Percentiles rank a stretch among this genome's conserved stretches.
Evolutionary conservation across 1,140 invertebrate species (phyloP).

Genomic region (Drosophila funebris): DNA sequence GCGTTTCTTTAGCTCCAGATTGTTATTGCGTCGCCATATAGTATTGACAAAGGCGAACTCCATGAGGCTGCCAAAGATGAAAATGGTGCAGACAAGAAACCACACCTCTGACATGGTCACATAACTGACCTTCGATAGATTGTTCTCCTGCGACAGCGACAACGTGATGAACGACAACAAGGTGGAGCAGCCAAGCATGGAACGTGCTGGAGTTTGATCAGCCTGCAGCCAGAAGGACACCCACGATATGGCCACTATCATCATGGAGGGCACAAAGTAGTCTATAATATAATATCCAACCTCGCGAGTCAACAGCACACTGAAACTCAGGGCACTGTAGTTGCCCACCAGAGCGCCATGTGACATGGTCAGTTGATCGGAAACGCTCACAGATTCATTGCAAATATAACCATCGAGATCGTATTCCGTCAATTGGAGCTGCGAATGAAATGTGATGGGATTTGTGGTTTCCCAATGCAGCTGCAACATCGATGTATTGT

Average conservation of each 20-base stretch:
- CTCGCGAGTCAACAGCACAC: constrained; percentile 90
- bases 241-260: constrained; percentile 95
- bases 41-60: constrained; percentile 96
- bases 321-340: constrained; percentile 91
- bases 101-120: constrained; percentile 95
- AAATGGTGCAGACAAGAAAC: constrained; percentile 92
- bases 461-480: constrained; percentile 89
- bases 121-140: constrained; percentile 93
- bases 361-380: constrained; percentile 85
- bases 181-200: constrained; percentile 90
- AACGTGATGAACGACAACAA: constrained; percentile 95
- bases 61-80: constrained; percentile 93
- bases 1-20: constrained; percentile 91
- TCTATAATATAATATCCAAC: constrained; percentile 95
- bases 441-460: constrained; percentile 89
- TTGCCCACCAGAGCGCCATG: constrained; percentile 90
- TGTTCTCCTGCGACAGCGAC: constrained; percentile 90
- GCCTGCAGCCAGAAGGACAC: constrained; percentile 95
- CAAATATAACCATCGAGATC: constrained; percentile 87
- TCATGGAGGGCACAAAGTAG: constrained; percentile 94
- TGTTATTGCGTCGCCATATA: constrained; percentile 92
- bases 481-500: constrained; percentile 89
- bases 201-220: constrained; percentile 92
- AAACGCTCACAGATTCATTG: constrained; percentile 87
- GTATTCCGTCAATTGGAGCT: constrained; percentile 92